Evolutionary conservation across 92 coral and sea anemone genomes (phyloP), one percentile per base, ranked within the genome.

Genomic region (Zoanthus sansibaricus): DNA sequence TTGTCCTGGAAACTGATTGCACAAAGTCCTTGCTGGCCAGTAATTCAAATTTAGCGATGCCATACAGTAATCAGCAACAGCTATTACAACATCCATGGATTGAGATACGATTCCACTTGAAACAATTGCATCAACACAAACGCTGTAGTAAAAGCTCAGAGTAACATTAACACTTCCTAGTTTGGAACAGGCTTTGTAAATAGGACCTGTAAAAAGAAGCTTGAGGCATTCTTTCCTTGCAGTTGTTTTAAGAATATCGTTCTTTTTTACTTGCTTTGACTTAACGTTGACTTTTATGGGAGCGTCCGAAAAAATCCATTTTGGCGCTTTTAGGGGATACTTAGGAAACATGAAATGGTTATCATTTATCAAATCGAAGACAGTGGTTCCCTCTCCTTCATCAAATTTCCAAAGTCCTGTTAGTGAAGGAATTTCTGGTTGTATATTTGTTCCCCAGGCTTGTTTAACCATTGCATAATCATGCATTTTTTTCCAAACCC

Each of bases 241-340:
- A 48, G 62, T 37, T n/a, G 68, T 62, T 11, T 71, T 45, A 37
- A 88, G 86, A 37, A 88, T 56, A 37, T 77, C 61, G 66, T 92
- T 92, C 74, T 76, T 84, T 75, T 78, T 73, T 18, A 76, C 84
- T 33, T 89, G 90, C 59, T 82, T 82, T 48, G 54, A 71, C 14
- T 77, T 84, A 37, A 67, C 17, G 47, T 71, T 64, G 12, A 88
- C 80, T 52, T 49, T 42, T 30, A 92, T 92, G 42, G 92, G 94
- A 49, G 91, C 90, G 55, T 92, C 94, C 17, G 94, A 92, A 84
- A 78, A 92, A 10, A 62, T 71, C 94, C 94, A 92, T 33, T 73
- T 78, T 44, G 94, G 94, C 21, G 80, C 73, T n/a, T 84, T 79
- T 78, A 90, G 79, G 12, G 94, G 94, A 25, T 79, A 76, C 54